phyloP scores from a whole-genome alignment of 2,797 vertebrate genomes.

The Brotula barbata region DNA sequence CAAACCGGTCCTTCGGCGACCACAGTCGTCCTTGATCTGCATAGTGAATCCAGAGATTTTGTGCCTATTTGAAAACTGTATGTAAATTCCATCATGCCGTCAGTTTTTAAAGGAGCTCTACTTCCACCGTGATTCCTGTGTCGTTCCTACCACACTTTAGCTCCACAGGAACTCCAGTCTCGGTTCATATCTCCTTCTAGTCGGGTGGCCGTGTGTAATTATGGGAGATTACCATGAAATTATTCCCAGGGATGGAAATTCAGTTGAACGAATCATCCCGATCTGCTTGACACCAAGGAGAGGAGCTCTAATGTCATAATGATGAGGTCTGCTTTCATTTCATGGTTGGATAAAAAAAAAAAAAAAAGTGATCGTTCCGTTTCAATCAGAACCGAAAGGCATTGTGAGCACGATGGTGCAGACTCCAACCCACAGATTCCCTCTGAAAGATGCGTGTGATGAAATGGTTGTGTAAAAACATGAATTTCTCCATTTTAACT shows the following conservation, averaged over 20 bases:
- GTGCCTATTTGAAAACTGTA: background rate
- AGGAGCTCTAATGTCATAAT: slow-evolving; percentile 61
- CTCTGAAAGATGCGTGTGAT: slow-evolving; percentile 8
- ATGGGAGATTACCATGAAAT: slow-evolving; percentile 67
- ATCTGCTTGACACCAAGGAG: slow-evolving; percentile 58
- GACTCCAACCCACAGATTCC: slow-evolving; percentile 21
- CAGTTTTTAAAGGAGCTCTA: background rate
- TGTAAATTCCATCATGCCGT: background rate
- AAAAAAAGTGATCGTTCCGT: slow-evolving; percentile 59
- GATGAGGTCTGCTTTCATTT: slow-evolving; percentile 66
- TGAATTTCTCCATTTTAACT: background rate
- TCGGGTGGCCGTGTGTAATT: slow-evolving; percentile 58
- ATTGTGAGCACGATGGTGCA: slow-evolving; percentile 41
- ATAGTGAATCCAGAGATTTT: slow-evolving; percentile 14
- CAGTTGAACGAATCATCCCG: slow-evolving; percentile 43
- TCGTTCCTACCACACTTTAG: slow-evolving; percentile 4
- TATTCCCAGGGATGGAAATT: slow-evolving; percentile 61
- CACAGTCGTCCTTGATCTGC: slow-evolving; percentile 43
- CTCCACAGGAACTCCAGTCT: slow-evolving; percentile 5
- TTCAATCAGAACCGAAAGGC: slow-evolving; percentile 42
- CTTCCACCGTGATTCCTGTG: background rate
- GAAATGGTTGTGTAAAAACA: slow-evolving; percentile 1
- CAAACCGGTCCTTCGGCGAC: slow-evolving; percentile 11
- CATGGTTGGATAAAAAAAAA: slow-evolving; percentile 63
- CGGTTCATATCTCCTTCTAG: slow-evolving; percentile 5